Evolutionary conservation across 2,113 vertebrate species (phyloP).

Genomic region (Percopsis transmontana): DNA sequence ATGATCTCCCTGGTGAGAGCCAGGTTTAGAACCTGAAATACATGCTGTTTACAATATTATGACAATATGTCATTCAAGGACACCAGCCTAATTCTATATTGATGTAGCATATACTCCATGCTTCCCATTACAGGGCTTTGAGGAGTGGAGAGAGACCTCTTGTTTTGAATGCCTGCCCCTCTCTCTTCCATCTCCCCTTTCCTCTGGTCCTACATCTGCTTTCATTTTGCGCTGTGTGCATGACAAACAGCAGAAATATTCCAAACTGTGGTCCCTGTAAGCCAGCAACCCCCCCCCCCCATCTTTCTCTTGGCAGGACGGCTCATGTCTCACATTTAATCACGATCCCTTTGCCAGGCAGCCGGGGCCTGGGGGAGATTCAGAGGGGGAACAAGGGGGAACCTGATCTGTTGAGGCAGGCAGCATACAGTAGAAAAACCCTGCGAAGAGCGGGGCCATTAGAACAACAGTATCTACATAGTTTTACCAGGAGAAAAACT

Average conservation of each 20-base stretch:
- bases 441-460: slow-evolving; percentile 21
- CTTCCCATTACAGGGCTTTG: background rate
- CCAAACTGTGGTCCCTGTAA: slow-evolving; percentile 73
- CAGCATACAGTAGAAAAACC: slow-evolving; percentile 41
- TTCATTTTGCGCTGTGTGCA: slow-evolving; percentile 78
- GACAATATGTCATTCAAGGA: too few species aligned
- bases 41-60: too few species aligned
- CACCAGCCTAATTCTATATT: too few species aligned
- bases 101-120: slow-evolving; percentile 38
- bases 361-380: slow-evolving; percentile 57
- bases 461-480: slow-evolving; percentile 30
- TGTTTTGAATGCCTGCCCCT: slow-evolving; percentile 56
- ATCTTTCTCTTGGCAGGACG: slow-evolving; percentile 74
- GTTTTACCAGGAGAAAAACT: slow-evolving; percentile 30
- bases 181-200: slow-evolving; percentile 38
- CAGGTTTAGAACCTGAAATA: too few species aligned
- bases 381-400: slow-evolving; percentile 50
- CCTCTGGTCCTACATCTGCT: slow-evolving; percentile 75
- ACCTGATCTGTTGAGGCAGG: slow-evolving; percentile 60
- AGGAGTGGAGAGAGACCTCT: slow-evolving; percentile 37
- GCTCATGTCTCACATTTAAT: slow-evolving; percentile 77
- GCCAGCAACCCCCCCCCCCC: slow-evolving; percentile 61
- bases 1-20: too few species aligned
- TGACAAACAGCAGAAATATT: slow-evolving; percentile 81
- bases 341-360: slow-evolving; percentile 75